These are phyloP conservation scores for Lagothrix lagotricha DNA, from an alignment of 2,797 vertebrate genomes.

Conservation along the genomic window DNA sequence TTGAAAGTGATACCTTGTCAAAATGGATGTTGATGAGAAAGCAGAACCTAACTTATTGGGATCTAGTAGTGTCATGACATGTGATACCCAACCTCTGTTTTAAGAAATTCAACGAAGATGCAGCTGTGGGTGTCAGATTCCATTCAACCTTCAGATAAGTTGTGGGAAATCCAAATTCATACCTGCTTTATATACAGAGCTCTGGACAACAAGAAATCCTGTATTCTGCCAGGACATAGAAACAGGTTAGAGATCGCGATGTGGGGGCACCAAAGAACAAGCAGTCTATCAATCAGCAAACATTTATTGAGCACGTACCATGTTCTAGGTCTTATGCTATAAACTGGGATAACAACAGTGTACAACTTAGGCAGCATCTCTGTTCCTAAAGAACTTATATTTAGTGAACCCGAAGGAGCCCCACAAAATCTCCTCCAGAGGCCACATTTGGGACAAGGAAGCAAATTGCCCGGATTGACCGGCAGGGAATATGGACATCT, in stretches of 20 bases:
- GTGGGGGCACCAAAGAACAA: background rate
- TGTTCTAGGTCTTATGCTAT: background rate
- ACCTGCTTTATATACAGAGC: background rate
- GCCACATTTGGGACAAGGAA: background rate
- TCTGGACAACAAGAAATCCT: background rate
- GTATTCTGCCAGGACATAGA: background rate
- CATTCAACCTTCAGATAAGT: background rate
- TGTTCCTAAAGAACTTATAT: background rate
- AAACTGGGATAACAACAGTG: background rate
- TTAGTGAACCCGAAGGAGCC: background rate
- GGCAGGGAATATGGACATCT: too few species aligned
- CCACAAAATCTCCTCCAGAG: background rate
- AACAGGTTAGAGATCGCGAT: background rate
- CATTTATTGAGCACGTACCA: background rate
- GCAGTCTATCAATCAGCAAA: background rate
- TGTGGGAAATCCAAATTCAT: background rate
- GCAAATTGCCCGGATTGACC: background rate
- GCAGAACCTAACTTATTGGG: background rate
- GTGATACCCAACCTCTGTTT: background rate
- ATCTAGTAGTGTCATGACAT: background rate
- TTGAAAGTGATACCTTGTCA: background rate
- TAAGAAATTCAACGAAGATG: background rate
- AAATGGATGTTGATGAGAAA: background rate
- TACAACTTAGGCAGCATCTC: background rate
- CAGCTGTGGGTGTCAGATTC: background rate